Base-by-base conservation (phyloP, 92 coral and sea anemone species). In the Palythoa heliodiscus region DNA sequence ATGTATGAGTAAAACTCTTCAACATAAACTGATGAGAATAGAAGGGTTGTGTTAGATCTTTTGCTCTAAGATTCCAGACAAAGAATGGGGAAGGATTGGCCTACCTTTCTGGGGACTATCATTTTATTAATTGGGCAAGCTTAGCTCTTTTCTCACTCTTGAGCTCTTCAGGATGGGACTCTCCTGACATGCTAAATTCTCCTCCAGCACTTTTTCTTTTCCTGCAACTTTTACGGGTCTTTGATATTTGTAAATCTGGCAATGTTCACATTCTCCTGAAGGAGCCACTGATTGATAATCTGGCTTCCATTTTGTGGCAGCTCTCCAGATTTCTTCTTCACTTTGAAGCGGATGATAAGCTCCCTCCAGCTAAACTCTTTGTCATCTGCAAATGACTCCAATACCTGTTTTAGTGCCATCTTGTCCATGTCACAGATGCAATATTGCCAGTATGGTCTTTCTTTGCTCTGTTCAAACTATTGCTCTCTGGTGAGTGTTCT, bases 41-140 rank as follows among this genome's bases (percentile, higher is more conserved):
- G 73, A 25, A 23, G 47, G 47, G 47, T 43, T 69, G 73, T 69
- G 47, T 43, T 25, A 69, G 73, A 69, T 1, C 40, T 39, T 72
- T 39, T 24, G 8, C 54, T 74, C 16, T 48, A 19, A 47, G 37
- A 48, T 48, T 74, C 29, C 37, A 47, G 60, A 61, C 14, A 74
- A 74, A 74, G n/a, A n/a, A 50, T 74, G 38, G n/a, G 63, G 37
- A 74, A 50, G 14, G 78, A 47, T 3, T 13, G 2, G 11, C 60
- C 17, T 17, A 91, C 94, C 94, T 86, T 86, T 78, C 81, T 48
- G 17, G 90, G 92, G 47, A 85, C 94, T 76, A 89, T 89, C 86
- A 76, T 73, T 71, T 91, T 83, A 5, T 92, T 90, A 86, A 86
- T 74, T 11, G 92, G 82, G 5, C 47, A 53, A 91, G 70, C 58